Conservation (phyloP, 2,888 invertebrate species). For the Polylopha cassiicola region DNA sequence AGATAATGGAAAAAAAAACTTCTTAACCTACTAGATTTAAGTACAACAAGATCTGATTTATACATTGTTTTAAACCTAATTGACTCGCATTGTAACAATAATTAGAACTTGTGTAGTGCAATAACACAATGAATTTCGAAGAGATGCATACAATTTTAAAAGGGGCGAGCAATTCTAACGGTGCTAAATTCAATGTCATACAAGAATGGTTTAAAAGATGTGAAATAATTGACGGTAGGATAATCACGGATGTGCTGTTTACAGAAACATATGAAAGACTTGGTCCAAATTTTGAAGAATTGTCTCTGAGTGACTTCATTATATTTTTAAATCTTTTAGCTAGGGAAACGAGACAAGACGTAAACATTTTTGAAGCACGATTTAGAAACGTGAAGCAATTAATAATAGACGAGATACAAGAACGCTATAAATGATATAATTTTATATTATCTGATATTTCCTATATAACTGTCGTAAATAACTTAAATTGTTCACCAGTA, state of each 20-base stretch:
- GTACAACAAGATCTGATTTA: no score
- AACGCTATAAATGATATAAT: constrained; percentile 14
- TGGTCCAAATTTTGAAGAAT: constrained; percentile 30
- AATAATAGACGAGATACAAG: constrained; percentile 26
- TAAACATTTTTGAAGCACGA: constrained; percentile 24
- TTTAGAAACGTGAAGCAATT: constrained; percentile 31
- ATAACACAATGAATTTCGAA: constrained; percentile 34
- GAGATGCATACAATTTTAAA: constrained; percentile 34
- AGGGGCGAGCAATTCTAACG: constrained; percentile 28
- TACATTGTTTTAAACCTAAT: no score
- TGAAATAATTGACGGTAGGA: constrained; percentile 32
- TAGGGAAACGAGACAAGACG: constrained; percentile 29
- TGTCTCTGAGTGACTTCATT: constrained; percentile 34
- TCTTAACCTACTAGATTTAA: no score
- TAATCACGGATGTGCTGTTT: constrained; percentile 26
- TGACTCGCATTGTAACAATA: no score
- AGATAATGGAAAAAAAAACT: no score
- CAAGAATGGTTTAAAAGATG: constrained; percentile 36
- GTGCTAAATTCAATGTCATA: constrained; percentile 30
- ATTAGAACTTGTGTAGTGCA: no score
- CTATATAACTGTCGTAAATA: no score
- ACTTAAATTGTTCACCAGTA: no score
- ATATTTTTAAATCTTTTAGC: constrained; percentile 36
- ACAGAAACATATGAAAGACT: constrained; percentile 29
- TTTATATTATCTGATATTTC: constrained; percentile 4